A percentile compares a stretch with the other conserved stretches of the same genome.
phyloP scores from a whole-genome alignment of 2,797 vertebrate species.

The Pipistrellus pipistrellus region DNA sequence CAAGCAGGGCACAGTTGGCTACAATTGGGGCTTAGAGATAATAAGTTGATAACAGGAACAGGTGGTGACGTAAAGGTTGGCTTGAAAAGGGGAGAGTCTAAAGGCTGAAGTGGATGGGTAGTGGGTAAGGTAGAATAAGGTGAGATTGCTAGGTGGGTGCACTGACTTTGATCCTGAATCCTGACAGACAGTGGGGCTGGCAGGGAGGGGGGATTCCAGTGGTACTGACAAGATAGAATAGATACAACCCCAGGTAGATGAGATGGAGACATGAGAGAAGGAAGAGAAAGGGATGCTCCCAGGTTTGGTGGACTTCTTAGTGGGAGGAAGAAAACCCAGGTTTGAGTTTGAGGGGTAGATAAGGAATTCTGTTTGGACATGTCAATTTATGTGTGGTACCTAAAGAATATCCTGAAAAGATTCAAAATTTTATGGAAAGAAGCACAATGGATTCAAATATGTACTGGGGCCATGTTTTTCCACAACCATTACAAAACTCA shows the following conservation, averaged over 20 bases:
- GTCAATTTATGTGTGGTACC: neutral
- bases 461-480: neutral
- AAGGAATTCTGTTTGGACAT: neutral
- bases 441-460: neutral
- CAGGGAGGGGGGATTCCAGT: neutral
- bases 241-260: neutral
- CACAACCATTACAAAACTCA: neutral
- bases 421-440: conserved; percentile 32
- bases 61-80: neutral
- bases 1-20: neutral
- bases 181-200: neutral
- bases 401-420: neutral
- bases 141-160: too few relatives aligned
- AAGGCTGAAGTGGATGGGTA: neutral
- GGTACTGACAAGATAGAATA: too few relatives aligned
- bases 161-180: neutral
- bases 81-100: neutral
- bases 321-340: neutral
- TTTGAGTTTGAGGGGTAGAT: neutral
- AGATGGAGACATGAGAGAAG: fast-evolving
- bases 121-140: fast-evolving
- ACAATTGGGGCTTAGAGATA: neutral
- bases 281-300: neutral
- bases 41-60: neutral
- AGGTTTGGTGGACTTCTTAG: neutral